phyloP scores from a whole-genome alignment of 2,797 vertebrate genomes.

The Amblyopsis hoosieri region DNA sequence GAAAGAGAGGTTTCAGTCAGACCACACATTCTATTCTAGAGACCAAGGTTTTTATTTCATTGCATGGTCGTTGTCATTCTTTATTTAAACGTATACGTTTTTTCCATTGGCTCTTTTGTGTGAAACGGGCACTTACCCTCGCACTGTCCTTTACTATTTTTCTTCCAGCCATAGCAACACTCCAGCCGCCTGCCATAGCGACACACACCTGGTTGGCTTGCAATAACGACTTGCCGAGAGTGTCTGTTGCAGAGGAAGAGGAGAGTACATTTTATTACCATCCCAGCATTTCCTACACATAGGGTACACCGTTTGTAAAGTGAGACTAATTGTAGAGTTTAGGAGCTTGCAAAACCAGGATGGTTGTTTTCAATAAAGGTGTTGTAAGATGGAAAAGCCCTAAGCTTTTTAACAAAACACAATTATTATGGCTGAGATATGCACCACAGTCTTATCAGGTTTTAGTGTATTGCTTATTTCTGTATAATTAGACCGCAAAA shows the following conservation, averaged over 20 bases:
- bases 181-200: conserved; percentile 87
- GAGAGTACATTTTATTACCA: neutral
- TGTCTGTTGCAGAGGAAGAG: conserved; percentile 60
- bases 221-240: conserved; percentile 69
- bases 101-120: neutral
- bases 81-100: neutral
- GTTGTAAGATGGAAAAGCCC: no score
- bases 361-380: no score
- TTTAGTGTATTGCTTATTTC: no score
- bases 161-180: conserved; percentile 96
- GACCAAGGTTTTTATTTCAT: conserved; percentile 25
- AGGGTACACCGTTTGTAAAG: no score
- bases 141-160: conserved; percentile 86
- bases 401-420: no score
- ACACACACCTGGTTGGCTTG: conserved; percentile 85
- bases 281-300: no score
- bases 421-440: no score
- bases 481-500: no score
- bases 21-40: conserved; percentile 50
- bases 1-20: conserved; percentile 41
- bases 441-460: no score
- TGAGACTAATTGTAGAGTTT: no score
- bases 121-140: conserved; percentile 82
- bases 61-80: neutral
- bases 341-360: no score